A percentile compares a stretch with the other conserved stretches of the same genome.
Evolutionary conservation across 1,140 invertebrate genomes (phyloP).

Genomic region (Drosophila ercepeae): DNA sequence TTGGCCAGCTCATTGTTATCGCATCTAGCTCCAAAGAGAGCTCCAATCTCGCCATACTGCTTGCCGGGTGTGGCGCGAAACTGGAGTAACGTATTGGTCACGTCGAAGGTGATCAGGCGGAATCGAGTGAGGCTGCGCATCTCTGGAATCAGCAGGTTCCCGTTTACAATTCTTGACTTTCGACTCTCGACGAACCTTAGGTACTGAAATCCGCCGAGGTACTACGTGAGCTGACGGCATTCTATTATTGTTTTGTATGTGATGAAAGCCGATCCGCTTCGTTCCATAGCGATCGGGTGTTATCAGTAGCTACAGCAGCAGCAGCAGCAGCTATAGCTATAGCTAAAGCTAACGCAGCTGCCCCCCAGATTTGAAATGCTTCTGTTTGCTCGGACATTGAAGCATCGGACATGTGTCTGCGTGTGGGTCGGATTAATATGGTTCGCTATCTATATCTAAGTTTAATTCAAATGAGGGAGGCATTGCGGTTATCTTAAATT

Average conservation of each 20-base stretch:
- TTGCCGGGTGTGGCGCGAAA: slow-evolving; percentile 88
- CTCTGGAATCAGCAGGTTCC: slow-evolving; percentile 20
- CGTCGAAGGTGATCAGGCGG: slow-evolving; percentile 93
- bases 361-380: slow-evolving; percentile 7
- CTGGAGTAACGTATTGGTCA: slow-evolving; percentile 92
- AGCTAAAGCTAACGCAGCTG: slow-evolving; percentile 28
- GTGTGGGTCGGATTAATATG: slow-evolving; percentile 7
- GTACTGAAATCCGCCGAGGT: slow-evolving; percentile 39
- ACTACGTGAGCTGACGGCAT: slow-evolving; percentile 43
- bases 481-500: slow-evolving; percentile 33
- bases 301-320: slow-evolving; percentile 3
- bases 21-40: slow-evolving; percentile 87
- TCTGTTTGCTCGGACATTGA: slow-evolving; percentile 10
- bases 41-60: slow-evolving; percentile 89
- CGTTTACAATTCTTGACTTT: slow-evolving; percentile 4
- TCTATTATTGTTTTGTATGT: slow-evolving; percentile 49
- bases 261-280: slow-evolving; percentile 19
- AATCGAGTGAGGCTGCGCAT: slow-evolving; percentile 84
- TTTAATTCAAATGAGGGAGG: neutral
- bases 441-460: slow-evolving; percentile 7
- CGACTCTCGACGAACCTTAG: slow-evolving; percentile 12
- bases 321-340: neutral
- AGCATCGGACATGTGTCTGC: slow-evolving; percentile 12
- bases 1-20: slow-evolving; percentile 86
- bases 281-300: slow-evolving; percentile 3